Base-by-base conservation (phyloP, 2,113 vertebrate species). In the Lepus europaeus region DNA sequence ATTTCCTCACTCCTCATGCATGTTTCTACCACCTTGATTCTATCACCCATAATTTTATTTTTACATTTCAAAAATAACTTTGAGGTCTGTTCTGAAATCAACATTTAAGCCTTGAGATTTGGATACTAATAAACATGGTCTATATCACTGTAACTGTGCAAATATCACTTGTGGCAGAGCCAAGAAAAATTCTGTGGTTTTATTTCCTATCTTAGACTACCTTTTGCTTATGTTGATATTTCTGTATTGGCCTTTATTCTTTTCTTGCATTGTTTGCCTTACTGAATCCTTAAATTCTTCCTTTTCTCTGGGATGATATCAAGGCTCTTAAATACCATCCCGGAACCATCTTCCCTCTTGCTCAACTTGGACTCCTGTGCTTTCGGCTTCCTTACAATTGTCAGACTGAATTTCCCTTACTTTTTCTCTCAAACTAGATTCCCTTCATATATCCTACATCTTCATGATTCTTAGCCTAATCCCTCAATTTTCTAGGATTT, bases 51-150 rank as follows among this genome's bases (percentile, higher is more conserved):
- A 36, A 89, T 80, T 80, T 64, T 74, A n/a, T 45, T 63, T 91
- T 66, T 72, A 70, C 29, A 80, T 89, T 68, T 69, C 51, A 84
- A 90, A 88, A 27, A 78, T 79, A 79, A 88, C 36, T 78, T n/a
- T 89, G 36, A 84, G 78, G 23, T 51, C 29, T 59, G 11, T 82
- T 69, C 45, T 85, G 68, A 91, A 89, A 56, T 12, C 19, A 76
- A 36, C 19, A 91, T 36, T 74, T 17, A 84, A 84, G 51, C 51
- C n/a, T 80, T 61, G 9, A 59, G n/a, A 91, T 70, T 36, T 70
- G 36, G 27, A 74, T 68, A 76, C 69, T 88, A 83, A 85, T 51
- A 89, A 81, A 36, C 10, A 17, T 27, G 10, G 22, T 4, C 85
- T 87, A 31, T 69, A 63, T 63, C 83, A 83, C 31, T 19, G 23